Conservation (phyloP, 2,797 vertebrate genomes). For the Balearica regulorum region DNA sequence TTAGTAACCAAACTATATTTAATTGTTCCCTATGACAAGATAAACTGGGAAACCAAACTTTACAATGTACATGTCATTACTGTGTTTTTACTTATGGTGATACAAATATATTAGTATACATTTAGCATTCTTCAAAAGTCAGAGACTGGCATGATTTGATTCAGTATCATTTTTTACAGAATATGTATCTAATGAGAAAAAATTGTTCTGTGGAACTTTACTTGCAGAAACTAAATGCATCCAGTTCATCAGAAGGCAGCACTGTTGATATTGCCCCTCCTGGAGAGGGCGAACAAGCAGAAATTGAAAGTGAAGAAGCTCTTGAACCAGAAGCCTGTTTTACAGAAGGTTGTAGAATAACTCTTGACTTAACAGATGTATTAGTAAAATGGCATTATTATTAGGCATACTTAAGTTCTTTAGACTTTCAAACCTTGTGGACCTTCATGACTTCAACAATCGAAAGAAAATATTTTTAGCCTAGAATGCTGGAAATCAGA, state of each 20-base stretch:
- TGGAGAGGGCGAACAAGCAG: conserved; percentile 82
- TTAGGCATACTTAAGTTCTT: background rate
- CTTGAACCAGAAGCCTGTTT: conserved; percentile 92
- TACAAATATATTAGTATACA: background rate
- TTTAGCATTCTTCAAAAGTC: background rate
- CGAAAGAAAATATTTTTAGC: background rate
- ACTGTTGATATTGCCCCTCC: conserved; percentile 85
- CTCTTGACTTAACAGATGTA: background rate
- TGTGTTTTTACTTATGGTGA: background rate
- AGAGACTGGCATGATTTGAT: conserved; percentile 11
- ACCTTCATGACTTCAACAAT: background rate
- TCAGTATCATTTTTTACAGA: background rate
- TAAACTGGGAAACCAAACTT: background rate
- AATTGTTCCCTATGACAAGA: background rate
- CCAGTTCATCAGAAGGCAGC: conserved; percentile 95
- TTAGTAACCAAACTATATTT: conserved; percentile 10
- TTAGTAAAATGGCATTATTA: background rate
- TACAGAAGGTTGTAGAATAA: conserved; percentile 82
- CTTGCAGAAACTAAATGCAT: conserved; percentile 81
- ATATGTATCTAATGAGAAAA: conserved; percentile 29
- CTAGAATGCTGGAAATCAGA: background rate
- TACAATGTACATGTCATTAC: background rate
- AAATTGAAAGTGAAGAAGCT: conserved; percentile 83
- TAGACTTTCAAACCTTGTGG: background rate
- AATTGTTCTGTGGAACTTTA: conserved; percentile 66